A percentile compares a stretch with the other conserved stretches of the same genome.
Conservation (phyloP, 2,797 vertebrate genomes). For the Lycodopsis pacificus region DNA sequence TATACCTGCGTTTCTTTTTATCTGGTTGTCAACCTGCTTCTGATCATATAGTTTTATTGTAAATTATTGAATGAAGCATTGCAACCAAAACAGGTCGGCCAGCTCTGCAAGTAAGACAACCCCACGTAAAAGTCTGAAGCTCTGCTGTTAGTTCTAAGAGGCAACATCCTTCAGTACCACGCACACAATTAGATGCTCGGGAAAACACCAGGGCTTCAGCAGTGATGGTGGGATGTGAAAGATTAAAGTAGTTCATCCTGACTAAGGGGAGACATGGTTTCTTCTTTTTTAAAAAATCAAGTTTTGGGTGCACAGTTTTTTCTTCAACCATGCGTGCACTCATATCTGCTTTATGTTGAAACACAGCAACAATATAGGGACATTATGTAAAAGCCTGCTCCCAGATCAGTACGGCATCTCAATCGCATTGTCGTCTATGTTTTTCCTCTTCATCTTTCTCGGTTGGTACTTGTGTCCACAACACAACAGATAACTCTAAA, state of each 20-base stretch:
- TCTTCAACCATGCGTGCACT: no score
- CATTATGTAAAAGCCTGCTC: background rate
- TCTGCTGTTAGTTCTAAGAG: background rate
- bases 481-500: background rate
- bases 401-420: background rate
- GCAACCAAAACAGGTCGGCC: background rate
- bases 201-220: background rate
- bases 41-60: background rate
- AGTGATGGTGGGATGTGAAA: background rate
- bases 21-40: background rate
- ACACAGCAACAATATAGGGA: no score
- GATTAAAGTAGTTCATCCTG: background rate
- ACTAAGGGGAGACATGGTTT: background rate
- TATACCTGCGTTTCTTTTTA: background rate
- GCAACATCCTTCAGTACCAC: background rate
- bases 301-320: background rate
- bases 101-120: background rate
- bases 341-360: background rate
- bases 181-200: background rate
- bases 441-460: background rate
- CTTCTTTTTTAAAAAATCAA: background rate
- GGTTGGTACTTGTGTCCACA: background rate
- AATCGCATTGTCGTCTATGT: background rate
- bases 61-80: background rate
- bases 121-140: background rate